phyloP scores from a whole-genome alignment of 1,140 invertebrate species.

The Macrocentrus cingulum region DNA sequence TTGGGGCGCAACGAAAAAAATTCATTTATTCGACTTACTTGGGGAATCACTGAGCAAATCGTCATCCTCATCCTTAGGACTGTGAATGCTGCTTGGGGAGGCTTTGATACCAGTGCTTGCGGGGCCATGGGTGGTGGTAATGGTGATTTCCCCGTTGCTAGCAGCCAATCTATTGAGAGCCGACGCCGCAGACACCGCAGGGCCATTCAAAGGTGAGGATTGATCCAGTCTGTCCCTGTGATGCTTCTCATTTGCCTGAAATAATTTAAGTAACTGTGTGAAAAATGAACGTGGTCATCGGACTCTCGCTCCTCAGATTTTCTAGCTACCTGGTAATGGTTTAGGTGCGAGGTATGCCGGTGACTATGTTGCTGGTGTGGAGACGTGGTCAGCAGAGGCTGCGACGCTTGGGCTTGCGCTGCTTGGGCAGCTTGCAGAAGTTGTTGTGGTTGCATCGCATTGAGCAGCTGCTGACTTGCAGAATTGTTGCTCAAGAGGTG shows the following conservation, averaged over 20 bases:
- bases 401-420: conserved; percentile 48
- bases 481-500: conserved; percentile 71
- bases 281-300: no score
- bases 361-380: conserved; percentile 50
- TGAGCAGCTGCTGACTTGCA: conserved; percentile 66
- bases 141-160: conserved; percentile 76
- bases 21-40: conserved; percentile 67
- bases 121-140: conserved; percentile 71
- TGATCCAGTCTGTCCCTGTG: conserved; percentile 55
- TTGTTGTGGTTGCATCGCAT: conserved; percentile 66
- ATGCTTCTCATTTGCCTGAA: conserved; percentile 53
- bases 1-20: no score
- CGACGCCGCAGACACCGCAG: conserved; percentile 53
- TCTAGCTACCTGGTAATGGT: conserved; percentile 52
- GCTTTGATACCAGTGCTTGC: conserved; percentile 48
- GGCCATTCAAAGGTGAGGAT: conserved; percentile 55
- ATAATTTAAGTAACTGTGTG: conserved; percentile 17
- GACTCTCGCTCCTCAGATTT: conserved; percentile 15
- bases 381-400: conserved; percentile 57
- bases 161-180: conserved; percentile 69
- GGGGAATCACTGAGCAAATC: conserved; percentile 80
- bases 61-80: conserved; percentile 58
- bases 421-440: conserved; percentile 55
- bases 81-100: conserved; percentile 51
- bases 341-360: conserved; percentile 53